Evolutionary conservation across 2,888 invertebrate genomes (phyloP), one percentile per base, ranked within the genome.

Genomic region (Sinotaia quadrata): DNA sequence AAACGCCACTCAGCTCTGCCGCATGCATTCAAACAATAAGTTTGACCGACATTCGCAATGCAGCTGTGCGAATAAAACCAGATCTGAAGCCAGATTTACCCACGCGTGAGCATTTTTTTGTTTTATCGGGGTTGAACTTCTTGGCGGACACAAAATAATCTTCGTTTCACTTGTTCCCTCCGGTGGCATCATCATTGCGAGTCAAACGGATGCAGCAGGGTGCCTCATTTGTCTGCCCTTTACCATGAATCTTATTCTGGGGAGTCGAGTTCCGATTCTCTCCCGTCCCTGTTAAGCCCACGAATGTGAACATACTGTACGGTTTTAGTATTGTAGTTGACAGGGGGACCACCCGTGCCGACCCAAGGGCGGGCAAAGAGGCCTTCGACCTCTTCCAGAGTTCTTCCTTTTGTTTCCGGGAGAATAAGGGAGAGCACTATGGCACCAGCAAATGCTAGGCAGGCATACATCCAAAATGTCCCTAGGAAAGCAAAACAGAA

Each of bases 321-420:
- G n/a, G 84, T 85, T 68, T 87, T 86, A 41, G 82, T 84, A 54
- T 78, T 82, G 67, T 80, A 80, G 56, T 81, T 79, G 37, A 80
- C 70, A 18, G 75, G 75, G 21, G 81, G 74, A 21, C 74, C 76
- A 2, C 75, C 71, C n/a, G 71, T 67, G 33, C 83, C 82, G 47
- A 75, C 70, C 84, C 85, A 86, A 10, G 80, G 76, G 24, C 83
- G 77, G 18, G 86, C 87, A 81, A 90, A 90, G 27, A 90, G 75
- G 1, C 85, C 84, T 72, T 89, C 89, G 68, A 90, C 88, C 73
- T 91, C 90, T 79, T 91, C 91, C 56, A 91, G 82, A 21, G 84
- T 84, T 67, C 87, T 87, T 2, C 90, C 90, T 77, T 89, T 89
- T 0, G 91, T 91, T 78, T 91, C 91, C 2, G 91, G 91, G 63